phyloP scores from a whole-genome alignment of 2,113 vertebrate genomes.

The Ondatra zibethicus region DNA sequence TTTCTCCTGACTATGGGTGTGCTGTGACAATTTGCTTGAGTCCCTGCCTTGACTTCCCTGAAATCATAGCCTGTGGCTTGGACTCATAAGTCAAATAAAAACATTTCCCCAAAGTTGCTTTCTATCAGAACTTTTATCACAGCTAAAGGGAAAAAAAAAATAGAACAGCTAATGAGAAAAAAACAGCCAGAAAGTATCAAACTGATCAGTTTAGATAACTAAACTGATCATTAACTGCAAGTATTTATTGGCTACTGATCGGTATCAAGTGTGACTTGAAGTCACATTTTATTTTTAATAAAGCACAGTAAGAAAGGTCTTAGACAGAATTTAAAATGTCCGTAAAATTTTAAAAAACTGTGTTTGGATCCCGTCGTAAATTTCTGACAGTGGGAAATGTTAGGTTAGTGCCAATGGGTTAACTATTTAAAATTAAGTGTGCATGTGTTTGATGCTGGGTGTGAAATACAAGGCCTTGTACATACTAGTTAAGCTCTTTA shows the following conservation, averaged over 20 bases:
- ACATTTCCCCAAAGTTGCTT: background rate
- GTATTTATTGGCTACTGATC: constrained; percentile 3
- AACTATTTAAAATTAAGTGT: background rate
- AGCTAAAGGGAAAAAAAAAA: background rate
- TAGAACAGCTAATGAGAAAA: background rate
- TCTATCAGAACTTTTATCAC: background rate
- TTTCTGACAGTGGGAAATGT: constrained; percentile 6
- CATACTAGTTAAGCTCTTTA: background rate
- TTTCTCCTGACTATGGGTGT: background rate
- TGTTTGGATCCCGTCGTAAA: background rate
- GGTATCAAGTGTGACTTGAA: background rate
- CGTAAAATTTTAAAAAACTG: background rate
- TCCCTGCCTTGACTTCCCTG: background rate
- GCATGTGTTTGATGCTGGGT: background rate
- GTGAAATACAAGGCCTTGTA: background rate
- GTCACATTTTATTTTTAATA: constrained; percentile 30
- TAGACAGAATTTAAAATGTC: background rate
- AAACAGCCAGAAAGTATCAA: background rate
- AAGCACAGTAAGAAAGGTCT: background rate
- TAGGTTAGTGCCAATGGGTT: background rate
- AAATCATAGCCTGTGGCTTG: too few species aligned
- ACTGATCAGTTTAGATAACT: too few species aligned
- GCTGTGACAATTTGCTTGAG: background rate
- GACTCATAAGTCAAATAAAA: background rate
- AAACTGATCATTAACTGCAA: background rate